Evolutionary conservation across 2,888 invertebrate species (phyloP).

Genomic region (Trichogramma dendrolimi): DNA sequence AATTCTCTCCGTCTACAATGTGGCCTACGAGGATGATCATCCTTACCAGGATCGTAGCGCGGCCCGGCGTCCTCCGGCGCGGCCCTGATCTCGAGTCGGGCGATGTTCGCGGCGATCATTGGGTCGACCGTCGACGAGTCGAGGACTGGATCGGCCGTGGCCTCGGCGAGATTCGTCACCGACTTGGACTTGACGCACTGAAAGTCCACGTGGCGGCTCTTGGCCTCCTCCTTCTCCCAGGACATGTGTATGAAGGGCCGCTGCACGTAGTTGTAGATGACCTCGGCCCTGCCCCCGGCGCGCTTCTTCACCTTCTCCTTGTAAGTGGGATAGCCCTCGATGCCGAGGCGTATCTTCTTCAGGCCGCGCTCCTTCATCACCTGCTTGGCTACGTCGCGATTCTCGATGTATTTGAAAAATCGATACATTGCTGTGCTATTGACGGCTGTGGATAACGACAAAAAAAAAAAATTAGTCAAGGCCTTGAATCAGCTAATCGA

Average conservation of each 20-base stretch:
- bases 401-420: slow-evolving; percentile 99
- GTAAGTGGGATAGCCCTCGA: slow-evolving; percentile 98
- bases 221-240: slow-evolving; percentile 99
- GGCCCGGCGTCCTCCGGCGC: slow-evolving; percentile 39
- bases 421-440: slow-evolving; percentile 92
- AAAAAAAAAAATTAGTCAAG: not conserved
- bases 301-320: slow-evolving; percentile 97
- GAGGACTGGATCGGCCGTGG: slow-evolving; percentile 83
- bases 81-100: slow-evolving; percentile 40
- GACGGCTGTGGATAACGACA: slow-evolving; percentile 64
- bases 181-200: slow-evolving; percentile 98
- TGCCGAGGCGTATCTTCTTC: slow-evolving; percentile 97
- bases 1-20: too few species aligned
- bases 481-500: not conserved
- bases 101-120: slow-evolving; percentile 34
- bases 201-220: slow-evolving; percentile 97
- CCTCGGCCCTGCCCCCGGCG: slow-evolving; percentile 91
- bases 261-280: slow-evolving; percentile 99
- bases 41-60: slow-evolving; percentile 41
- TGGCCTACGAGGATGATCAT: too few species aligned
- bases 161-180: slow-evolving; percentile 93
- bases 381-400: slow-evolving; percentile 97
- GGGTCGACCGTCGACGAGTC: slow-evolving; percentile 60
- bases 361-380: slow-evolving; percentile 97
- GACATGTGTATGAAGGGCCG: slow-evolving; percentile 98